Percentiles rank a stretch among this genome's conserved stretches.
Conservation (phyloP, 2,888 invertebrate genomes). For the Folsomia manolachei region DNA sequence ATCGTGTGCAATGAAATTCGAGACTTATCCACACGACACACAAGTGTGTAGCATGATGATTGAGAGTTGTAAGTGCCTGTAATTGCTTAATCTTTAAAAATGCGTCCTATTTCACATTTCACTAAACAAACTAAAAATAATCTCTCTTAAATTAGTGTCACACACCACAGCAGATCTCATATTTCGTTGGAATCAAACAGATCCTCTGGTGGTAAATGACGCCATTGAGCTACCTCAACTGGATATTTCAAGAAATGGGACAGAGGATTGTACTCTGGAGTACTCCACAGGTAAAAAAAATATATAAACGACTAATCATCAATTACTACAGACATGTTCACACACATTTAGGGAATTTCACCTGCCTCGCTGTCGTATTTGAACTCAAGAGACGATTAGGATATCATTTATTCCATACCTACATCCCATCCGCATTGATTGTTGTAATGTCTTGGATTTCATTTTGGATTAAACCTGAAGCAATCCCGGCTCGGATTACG, state of each 20-base stretch:
- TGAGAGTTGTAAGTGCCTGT: slow-evolving; percentile 89
- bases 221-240: slow-evolving; percentile 85
- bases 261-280: slow-evolving; percentile 82
- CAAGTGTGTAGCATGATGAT: slow-evolving; percentile 93
- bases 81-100: slow-evolving; percentile 30
- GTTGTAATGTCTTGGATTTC: slow-evolving; percentile 92
- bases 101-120: too few species aligned
- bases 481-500: slow-evolving; percentile 84
- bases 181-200: slow-evolving; percentile 84
- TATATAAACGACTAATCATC: neutral
- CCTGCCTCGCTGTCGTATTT: slow-evolving; percentile 84
- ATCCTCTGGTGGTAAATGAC: slow-evolving; percentile 80
- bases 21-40: slow-evolving; percentile 88
- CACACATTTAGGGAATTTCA: slow-evolving; percentile 72
- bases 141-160: slow-evolving; percentile 78
- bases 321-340: too few species aligned
- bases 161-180: slow-evolving; percentile 85
- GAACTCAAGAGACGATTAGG: slow-evolving; percentile 77
- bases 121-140: slow-evolving; percentile 55
- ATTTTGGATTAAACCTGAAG: slow-evolving; percentile 92
- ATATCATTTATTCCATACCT: slow-evolving; percentile 87
- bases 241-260: slow-evolving; percentile 80
- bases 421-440: slow-evolving; percentile 85
- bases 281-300: slow-evolving; percentile 68
- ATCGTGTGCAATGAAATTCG: slow-evolving; percentile 92